phyloP scores from a whole-genome alignment of 2,888 invertebrate species.

The Alsophila aescularia region DNA sequence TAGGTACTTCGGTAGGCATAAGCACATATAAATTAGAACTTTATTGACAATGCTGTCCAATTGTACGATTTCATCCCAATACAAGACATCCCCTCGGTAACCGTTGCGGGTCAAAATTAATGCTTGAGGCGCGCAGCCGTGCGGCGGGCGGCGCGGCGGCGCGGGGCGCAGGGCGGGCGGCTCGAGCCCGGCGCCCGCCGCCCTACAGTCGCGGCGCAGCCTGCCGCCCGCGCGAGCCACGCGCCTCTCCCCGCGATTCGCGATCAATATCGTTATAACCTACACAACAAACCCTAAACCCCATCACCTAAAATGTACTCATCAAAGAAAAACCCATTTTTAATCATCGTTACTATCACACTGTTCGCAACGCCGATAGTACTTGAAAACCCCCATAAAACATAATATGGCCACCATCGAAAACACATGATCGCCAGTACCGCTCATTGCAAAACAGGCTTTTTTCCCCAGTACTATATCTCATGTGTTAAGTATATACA shows the following conservation, averaged over 20 bases:
- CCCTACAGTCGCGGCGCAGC: slow-evolving; percentile 77
- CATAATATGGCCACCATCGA: slow-evolving; percentile 62
- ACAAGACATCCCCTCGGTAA: slow-evolving; percentile 49
- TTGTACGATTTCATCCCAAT: slow-evolving; percentile 52
- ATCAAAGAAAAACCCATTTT: background rate
- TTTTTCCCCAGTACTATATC: slow-evolving; percentile 45
- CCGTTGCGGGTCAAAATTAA: slow-evolving; percentile 64
- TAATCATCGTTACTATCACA: slow-evolving; percentile 38
- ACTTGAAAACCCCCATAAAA: slow-evolving; percentile 53
- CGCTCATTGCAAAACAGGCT: slow-evolving; percentile 52
- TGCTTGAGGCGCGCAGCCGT: slow-evolving; percentile 67
- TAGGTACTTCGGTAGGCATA: no score
- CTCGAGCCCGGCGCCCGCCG: slow-evolving; percentile 46
- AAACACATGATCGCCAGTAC: slow-evolving; percentile 71
- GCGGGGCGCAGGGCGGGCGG: slow-evolving; percentile 42
- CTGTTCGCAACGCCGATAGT: slow-evolving; percentile 54
- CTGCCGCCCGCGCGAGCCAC: slow-evolving; percentile 75
- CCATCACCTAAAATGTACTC: slow-evolving; percentile 22
- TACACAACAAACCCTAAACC: slow-evolving; percentile 43
- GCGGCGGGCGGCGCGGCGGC: slow-evolving; percentile 35
- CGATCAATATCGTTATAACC: slow-evolving; percentile 68
- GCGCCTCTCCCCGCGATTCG: slow-evolving; percentile 54
- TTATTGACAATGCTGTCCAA: slow-evolving; percentile 57
- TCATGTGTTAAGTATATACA: slow-evolving; percentile 33
- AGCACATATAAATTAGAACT: slow-evolving; percentile 33